Conservation (phyloP, 2,888 invertebrate genomes). For the Tyria jacobaeae region DNA sequence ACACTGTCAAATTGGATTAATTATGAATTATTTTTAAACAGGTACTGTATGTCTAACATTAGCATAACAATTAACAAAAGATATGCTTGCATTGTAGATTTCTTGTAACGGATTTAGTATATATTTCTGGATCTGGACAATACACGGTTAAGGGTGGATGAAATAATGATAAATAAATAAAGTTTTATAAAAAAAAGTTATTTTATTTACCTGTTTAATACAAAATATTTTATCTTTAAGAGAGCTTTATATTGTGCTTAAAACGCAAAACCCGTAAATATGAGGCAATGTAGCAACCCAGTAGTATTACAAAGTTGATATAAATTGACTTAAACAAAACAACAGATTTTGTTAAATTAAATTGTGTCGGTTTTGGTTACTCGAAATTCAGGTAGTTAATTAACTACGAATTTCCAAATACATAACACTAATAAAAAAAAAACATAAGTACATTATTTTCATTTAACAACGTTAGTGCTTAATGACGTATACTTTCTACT, state of each 20-base stretch:
- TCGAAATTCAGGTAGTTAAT: not conserved
- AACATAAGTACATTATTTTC: not conserved
- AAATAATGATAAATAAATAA: conserved; percentile 1
- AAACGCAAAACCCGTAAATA: conserved; percentile 13
- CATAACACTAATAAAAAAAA: not conserved
- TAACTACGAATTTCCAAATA: not conserved
- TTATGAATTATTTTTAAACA: no score
- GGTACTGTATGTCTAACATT: no score
- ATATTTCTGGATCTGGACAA: no score
- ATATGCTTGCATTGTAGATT: no score
- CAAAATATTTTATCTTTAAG: conserved; percentile 19
- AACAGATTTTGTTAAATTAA: no score
- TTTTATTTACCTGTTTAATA: conserved; percentile 5
- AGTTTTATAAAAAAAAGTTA: not conserved
- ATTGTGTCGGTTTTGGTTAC: not conserved
- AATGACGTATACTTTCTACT: conserved; percentile 2
- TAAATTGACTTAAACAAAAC: not conserved
- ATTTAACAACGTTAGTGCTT: not conserved
- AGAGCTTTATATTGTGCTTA: conserved; percentile 23
- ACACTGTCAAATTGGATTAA: no score
- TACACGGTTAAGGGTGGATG: conserved; percentile 26
- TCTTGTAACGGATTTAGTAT: no score
- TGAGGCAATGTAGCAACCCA: not conserved
- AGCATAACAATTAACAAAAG: no score
- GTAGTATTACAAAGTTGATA: not conserved